phyloP scores from a whole-genome alignment of 2,888 invertebrate genomes.

The Sinhomidia bicolor region DNA sequence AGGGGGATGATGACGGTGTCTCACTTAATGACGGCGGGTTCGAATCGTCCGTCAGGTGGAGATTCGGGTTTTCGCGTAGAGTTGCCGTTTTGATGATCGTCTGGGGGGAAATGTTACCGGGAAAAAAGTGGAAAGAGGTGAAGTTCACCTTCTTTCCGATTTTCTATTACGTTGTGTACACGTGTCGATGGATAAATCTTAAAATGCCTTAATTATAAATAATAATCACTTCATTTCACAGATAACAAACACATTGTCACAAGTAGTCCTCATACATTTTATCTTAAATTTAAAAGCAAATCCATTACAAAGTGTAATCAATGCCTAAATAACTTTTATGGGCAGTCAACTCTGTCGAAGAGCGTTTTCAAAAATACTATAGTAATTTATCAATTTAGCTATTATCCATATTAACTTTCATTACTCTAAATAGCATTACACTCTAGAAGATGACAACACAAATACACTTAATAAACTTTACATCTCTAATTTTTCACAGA shows the following conservation, averaged over 20 bases:
- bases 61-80: slow-evolving; percentile 83
- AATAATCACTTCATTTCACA: slow-evolving; percentile 25
- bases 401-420: too few relatives aligned
- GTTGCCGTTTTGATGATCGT: slow-evolving; percentile 83
- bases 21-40: slow-evolving; percentile 84
- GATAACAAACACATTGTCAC: slow-evolving; percentile 5
- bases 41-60: slow-evolving; percentile 81
- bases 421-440: neutral
- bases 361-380: too few relatives aligned
- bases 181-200: slow-evolving; percentile 24
- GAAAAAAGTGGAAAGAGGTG: slow-evolving; percentile 71
- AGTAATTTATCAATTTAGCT: too few relatives aligned
- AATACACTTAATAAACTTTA: neutral
- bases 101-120: slow-evolving; percentile 55
- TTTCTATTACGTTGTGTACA: neutral
- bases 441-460: neutral
- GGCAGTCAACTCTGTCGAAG: too few relatives aligned
- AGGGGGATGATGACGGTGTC: slow-evolving; percentile 83
- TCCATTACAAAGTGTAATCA: neutral
- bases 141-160: slow-evolving; percentile 65
- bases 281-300: neutral
- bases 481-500: too few relatives aligned
- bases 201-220: neutral
- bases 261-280: neutral
- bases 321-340: too few relatives aligned